A percentile compares a stretch with the other conserved stretches of the same genome.
phyloP scores from a whole-genome alignment of 2,888 invertebrate species.

The Homarus gammarus region DNA sequence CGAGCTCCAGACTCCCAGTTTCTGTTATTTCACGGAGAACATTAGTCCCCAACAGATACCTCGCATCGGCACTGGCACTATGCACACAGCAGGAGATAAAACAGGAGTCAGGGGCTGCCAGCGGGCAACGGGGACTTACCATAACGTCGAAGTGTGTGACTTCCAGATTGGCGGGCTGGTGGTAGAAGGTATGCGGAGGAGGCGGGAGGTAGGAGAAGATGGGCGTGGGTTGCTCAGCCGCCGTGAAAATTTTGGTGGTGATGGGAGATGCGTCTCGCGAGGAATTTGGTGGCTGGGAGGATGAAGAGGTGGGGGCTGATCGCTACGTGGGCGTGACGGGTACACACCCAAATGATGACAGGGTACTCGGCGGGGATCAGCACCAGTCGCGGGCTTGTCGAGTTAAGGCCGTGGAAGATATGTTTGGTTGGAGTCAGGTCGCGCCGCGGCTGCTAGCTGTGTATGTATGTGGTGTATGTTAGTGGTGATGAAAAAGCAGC shows the following conservation, averaged over 20 bases:
- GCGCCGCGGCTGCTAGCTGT: conserved; percentile 40
- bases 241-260: conserved; percentile 76
- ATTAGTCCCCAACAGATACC: not conserved
- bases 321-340: conserved; percentile 28
- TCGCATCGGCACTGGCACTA: not conserved
- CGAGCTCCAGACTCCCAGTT: not conserved
- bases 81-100: not conserved
- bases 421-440: conserved; percentile 67
- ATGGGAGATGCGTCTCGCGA: conserved; percentile 63
- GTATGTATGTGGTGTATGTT: conserved; percentile 39
- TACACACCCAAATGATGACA: conserved; percentile 46
- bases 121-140: conserved; percentile 61
- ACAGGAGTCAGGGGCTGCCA: not conserved
- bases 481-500: conserved; percentile 27
- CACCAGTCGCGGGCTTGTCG: conserved; percentile 40
- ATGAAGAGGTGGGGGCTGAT: not conserved
- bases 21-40: not conserved
- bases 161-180: conserved; percentile 75
- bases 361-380: conserved; percentile 50
- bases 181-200: conserved; percentile 74
- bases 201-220: conserved; percentile 76
- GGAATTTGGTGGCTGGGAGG: conserved; percentile 52
- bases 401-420: conserved; percentile 65
- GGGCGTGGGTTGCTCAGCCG: conserved; percentile 74
- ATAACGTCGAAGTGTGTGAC: conserved; percentile 76